phyloP scores from a whole-genome alignment of 2,797 vertebrate genomes.

The Selene dorsalis region DNA sequence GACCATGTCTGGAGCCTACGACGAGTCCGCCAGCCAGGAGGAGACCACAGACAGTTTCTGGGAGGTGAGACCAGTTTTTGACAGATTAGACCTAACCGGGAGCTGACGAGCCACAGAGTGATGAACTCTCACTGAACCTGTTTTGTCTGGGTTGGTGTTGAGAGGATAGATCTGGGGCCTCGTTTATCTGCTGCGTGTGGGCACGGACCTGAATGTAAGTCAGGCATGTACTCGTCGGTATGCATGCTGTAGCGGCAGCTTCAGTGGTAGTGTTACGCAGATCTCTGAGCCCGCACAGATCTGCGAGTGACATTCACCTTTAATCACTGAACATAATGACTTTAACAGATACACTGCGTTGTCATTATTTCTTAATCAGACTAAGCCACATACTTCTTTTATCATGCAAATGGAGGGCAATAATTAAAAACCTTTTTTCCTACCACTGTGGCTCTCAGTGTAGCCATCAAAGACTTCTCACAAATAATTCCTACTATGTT shows the following conservation, averaged over 20 bases:
- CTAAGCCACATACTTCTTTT: constrained; percentile 7
- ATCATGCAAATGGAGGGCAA: background rate
- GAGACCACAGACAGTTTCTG: constrained; percentile 97
- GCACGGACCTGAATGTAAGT: constrained; percentile 7
- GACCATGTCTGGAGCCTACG: constrained; percentile 93
- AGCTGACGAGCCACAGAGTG: constrained; percentile 6
- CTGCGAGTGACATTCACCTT: background rate
- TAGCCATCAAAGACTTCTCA: background rate
- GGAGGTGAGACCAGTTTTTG: constrained; percentile 88
- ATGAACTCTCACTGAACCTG: constrained; percentile 54
- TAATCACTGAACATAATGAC: constrained; percentile 9
- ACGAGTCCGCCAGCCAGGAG: constrained; percentile 88
- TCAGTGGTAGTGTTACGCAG: background rate
- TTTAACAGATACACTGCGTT: background rate
- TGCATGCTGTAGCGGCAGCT: constrained; percentile 16
- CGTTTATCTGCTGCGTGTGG: constrained; percentile 12
- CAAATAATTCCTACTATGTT: background rate
- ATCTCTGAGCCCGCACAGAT: background rate
- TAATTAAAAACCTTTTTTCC: background rate
- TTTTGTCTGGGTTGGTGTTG: background rate
- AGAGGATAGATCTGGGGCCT: background rate
- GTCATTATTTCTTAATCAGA: constrained; percentile 14
- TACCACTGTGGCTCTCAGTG: background rate
- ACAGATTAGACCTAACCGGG: constrained; percentile 37
- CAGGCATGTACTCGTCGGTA: constrained; percentile 1